Conservation (phyloP, 2,797 vertebrate genomes). For the Chiroxiphia lanceolata region DNA sequence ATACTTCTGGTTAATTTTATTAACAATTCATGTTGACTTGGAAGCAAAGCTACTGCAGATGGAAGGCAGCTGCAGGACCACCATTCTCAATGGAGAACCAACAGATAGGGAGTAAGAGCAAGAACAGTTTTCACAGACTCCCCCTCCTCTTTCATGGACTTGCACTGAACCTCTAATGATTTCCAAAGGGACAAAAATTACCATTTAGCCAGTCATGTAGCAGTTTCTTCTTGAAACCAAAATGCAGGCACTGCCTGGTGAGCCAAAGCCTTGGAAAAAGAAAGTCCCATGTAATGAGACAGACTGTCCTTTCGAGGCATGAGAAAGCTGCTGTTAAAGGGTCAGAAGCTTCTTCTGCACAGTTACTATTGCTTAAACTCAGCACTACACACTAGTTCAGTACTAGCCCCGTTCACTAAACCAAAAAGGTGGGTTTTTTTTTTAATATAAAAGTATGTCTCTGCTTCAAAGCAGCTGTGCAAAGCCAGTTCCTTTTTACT, state of each 20-base stretch:
- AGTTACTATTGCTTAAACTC: neutral
- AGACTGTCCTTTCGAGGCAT: neutral
- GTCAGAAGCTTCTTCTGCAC: neutral
- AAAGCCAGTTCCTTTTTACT: neutral
- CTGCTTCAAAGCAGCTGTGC: neutral
- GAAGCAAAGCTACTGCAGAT: neutral
- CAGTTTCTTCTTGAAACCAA: neutral
- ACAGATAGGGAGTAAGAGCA: neutral
- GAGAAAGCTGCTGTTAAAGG: neutral
- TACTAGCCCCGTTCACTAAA: neutral
- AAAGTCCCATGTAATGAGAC: neutral
- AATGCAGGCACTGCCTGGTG: neutral
- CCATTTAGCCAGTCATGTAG: neutral
- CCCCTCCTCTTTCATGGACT: neutral
- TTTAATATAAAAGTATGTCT: neutral
- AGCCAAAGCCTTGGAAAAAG: neutral
- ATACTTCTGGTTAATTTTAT: neutral
- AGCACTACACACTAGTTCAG: neutral
- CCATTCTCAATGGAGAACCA: neutral
- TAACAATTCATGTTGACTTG: neutral
- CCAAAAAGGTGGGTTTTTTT: neutral
- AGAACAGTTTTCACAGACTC: neutral
- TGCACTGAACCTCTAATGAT: neutral
- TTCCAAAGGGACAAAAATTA: slow-evolving; percentile 9
- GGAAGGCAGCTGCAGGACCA: neutral